These are phyloP conservation scores for Apostichopus parvimensis DNA, from an alignment of 35 echinoderm and acorn worm genomes.

Conservation along the genomic window DNA sequence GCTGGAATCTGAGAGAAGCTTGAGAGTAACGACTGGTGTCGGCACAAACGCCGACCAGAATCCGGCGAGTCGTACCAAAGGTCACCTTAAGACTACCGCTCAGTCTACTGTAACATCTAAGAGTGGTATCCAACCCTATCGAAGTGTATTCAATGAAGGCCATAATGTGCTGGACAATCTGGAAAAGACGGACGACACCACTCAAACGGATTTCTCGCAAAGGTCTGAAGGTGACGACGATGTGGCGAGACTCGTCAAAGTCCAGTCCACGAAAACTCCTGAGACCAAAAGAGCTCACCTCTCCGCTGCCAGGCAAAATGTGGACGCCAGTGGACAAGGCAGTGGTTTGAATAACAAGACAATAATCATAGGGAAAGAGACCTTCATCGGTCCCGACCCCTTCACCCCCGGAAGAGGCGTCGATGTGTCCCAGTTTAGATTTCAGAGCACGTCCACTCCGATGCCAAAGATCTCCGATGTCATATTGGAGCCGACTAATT, in stretches of 20 bases:
- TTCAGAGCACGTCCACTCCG: slow-evolving; percentile 22
- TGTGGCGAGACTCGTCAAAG: slow-evolving; percentile 37
- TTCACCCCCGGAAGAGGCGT: background rate
- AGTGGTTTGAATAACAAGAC: background rate
- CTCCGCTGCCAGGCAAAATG: background rate
- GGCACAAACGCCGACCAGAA: background rate
- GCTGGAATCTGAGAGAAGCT: slow-evolving; percentile 5
- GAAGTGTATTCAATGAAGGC: slow-evolving; percentile 27
- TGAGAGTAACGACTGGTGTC: background rate
- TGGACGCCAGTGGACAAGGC: background rate
- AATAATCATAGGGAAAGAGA: background rate
- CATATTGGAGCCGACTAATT: slow-evolving; percentile 5
- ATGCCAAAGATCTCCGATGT: slow-evolving; percentile 12
- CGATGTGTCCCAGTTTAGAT: background rate
- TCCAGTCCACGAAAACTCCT: slow-evolving; percentile 39
- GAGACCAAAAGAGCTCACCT: slow-evolving; percentile 39
- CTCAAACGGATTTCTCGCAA: slow-evolving; percentile 33
- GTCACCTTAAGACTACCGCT: background rate
- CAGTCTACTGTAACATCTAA: background rate
- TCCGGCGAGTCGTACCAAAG: background rate
- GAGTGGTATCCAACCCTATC: slow-evolving; percentile 12
- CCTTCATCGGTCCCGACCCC: slow-evolving; percentile 31
- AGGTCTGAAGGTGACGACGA: background rate
- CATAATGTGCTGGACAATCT: background rate
- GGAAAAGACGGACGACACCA: slow-evolving; percentile 30